A percentile compares a stretch with the other conserved stretches of the same genome.
phyloP scores from a whole-genome alignment of 2,888 invertebrate species.

The Noctuana brunneofusca region DNA sequence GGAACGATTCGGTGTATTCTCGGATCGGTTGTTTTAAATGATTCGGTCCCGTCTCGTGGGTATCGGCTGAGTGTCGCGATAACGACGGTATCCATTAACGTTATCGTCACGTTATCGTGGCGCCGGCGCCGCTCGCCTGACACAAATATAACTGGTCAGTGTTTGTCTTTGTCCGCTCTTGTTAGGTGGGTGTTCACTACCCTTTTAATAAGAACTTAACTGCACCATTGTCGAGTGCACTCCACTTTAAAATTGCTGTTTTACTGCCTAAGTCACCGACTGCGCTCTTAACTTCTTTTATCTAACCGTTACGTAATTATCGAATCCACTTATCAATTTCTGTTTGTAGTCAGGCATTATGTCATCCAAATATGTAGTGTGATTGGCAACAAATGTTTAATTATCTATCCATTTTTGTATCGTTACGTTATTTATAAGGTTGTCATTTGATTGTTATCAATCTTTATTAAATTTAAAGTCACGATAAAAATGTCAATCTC shows the following conservation, averaged over 20 bases:
- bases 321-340: conserved; percentile 21
- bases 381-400: conserved; percentile 2
- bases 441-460: background rate
- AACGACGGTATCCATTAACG: conserved; percentile 75
- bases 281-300: conserved; percentile 23
- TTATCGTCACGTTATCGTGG: conserved; percentile 74
- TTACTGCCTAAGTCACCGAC: conserved; percentile 22
- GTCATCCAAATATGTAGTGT: conserved; percentile 29
- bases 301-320: conserved; percentile 22
- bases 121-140: conserved; percentile 70
- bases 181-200: conserved; percentile 47
- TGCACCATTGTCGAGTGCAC: conserved; percentile 35
- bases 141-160: conserved; percentile 61
- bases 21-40: conserved; percentile 43
- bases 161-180: conserved; percentile 57
- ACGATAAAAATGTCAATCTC: conserved; percentile 15
- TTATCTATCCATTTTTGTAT: conserved; percentile 1
- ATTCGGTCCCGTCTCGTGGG: conserved; percentile 49
- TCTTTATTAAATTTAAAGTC: conserved; percentile 1
- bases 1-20: conserved; percentile 41
- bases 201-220: conserved; percentile 39
- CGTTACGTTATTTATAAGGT: background rate
- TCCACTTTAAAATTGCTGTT: conserved; percentile 27
- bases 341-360: conserved; percentile 18
- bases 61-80: conserved; percentile 62